Conservation (phyloP, 2,888 invertebrate species). For the Trachelus iudaicus region DNA sequence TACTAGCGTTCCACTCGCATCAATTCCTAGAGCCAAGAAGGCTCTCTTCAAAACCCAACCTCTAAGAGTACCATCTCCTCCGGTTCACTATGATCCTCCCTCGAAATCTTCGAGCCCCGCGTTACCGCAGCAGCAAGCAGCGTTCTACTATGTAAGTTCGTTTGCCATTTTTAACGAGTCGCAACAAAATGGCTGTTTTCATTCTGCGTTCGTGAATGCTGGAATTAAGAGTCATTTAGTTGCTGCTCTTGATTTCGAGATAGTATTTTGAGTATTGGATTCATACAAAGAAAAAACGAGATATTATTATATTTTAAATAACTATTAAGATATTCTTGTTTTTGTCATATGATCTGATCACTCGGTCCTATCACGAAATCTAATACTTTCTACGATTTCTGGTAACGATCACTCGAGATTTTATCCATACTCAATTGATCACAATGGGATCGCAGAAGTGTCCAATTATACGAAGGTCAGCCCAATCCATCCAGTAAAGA, state of each 20-base stretch:
- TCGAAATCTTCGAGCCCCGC: slow-evolving; percentile 40
- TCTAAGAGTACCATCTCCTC: slow-evolving; percentile 44
- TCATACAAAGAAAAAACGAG: not conserved
- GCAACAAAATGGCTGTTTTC: not conserved
- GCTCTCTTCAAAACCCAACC: slow-evolving; percentile 52
- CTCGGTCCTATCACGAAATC: not conserved
- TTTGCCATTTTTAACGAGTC: slow-evolving; percentile 19
- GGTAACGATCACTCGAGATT: not conserved
- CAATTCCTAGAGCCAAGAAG: slow-evolving; percentile 53
- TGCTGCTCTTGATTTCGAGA: not conserved
- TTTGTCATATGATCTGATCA: not conserved
- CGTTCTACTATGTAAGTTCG: slow-evolving; percentile 59
- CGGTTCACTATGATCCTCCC: slow-evolving; percentile 36
- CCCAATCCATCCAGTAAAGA: slow-evolving; percentile 20
- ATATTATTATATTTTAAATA: not conserved
- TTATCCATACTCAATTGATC: not conserved
- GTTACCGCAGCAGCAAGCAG: slow-evolving; percentile 43
- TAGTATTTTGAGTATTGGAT: not conserved
- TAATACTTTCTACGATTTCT: not conserved
- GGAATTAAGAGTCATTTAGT: not conserved
- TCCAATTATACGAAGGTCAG: slow-evolving; percentile 11
- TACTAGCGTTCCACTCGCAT: slow-evolving; percentile 48
- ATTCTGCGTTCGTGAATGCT: not conserved
- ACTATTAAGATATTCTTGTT: not conserved
- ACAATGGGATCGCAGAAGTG: slow-evolving; percentile 7